phyloP scores from a whole-genome alignment of 2,888 invertebrate genomes.

The Halictus ligatus region DNA sequence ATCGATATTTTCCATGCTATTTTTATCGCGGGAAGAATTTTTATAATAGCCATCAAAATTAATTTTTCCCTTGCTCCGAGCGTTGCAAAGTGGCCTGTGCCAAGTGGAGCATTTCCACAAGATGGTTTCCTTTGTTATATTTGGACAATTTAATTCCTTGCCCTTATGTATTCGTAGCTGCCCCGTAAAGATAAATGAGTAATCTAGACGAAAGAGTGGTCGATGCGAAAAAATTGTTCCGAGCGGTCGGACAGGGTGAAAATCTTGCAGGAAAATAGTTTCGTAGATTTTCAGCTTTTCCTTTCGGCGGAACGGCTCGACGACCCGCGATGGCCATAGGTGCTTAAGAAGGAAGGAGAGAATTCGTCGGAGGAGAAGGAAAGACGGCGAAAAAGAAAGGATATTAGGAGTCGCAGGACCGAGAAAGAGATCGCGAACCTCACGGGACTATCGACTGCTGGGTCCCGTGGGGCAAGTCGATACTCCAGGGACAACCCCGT shows the following conservation, averaged over 20 bases:
- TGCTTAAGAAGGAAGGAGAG: slow-evolving; percentile 56
- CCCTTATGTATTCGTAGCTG: no score
- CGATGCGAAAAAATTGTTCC: background rate
- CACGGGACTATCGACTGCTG: slow-evolving; percentile 84
- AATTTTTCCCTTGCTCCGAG: no score
- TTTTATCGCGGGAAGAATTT: no score
- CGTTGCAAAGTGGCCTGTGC: no score
- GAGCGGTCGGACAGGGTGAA: background rate
- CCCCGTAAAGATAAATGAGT: no score
- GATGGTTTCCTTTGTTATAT: no score
- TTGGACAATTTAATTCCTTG: no score
- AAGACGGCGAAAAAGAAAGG: slow-evolving; percentile 56
- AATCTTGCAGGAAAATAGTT: slow-evolving; percentile 32
- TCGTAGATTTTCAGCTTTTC: slow-evolving; percentile 26
- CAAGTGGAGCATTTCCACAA: no score
- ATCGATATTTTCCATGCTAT: no score
- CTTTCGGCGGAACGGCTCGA: slow-evolving; percentile 40
- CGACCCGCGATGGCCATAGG: slow-evolving; percentile 47
- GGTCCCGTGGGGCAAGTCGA: slow-evolving; percentile 84
- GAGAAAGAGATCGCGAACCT: slow-evolving; percentile 80
- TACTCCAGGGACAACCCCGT: slow-evolving; percentile 82
- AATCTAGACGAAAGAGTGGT: no score
- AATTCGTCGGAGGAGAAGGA: slow-evolving; percentile 41
- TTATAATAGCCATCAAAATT: no score
- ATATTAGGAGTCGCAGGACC: slow-evolving; percentile 66